These are phyloP conservation scores for Oceanodroma leucorhoa DNA, from an alignment of 2,797 vertebrate species.

Conservation along the genomic window DNA sequence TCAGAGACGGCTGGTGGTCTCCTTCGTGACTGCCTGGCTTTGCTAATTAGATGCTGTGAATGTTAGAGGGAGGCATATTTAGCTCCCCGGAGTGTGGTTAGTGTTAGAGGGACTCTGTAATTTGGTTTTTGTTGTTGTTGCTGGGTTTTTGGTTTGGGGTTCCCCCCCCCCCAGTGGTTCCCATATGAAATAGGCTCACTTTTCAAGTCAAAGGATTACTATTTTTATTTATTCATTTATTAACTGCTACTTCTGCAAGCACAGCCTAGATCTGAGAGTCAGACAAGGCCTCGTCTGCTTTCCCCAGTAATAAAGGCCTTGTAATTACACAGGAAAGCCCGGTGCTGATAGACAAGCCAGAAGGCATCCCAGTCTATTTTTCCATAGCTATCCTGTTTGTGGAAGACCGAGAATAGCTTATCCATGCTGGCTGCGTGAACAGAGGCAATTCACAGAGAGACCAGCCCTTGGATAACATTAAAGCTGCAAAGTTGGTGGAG, in stretches of 20 bases:
- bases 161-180: background rate
- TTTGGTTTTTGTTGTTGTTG: background rate
- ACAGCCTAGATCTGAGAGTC: background rate
- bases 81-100: background rate
- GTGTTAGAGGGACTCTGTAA: background rate
- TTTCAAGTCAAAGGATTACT: background rate
- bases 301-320: background rate
- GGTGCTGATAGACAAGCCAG: background rate
- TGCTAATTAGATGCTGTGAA: background rate
- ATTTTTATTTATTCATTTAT: background rate
- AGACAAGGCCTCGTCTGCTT: background rate
- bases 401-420: background rate
- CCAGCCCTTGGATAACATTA: background rate
- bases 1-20: background rate
- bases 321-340: background rate
- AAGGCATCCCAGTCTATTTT: background rate
- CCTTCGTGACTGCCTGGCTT: background rate
- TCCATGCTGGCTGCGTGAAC: background rate
- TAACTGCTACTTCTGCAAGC: background rate
- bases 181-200: background rate
- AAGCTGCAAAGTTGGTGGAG: background rate
- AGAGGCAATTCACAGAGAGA: background rate
- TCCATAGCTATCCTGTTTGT: background rate
- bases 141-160: background rate
- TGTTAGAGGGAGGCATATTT: background rate